phyloP scores from a whole-genome alignment of 2,797 vertebrate genomes.

The Crenuchus spilurus region DNA sequence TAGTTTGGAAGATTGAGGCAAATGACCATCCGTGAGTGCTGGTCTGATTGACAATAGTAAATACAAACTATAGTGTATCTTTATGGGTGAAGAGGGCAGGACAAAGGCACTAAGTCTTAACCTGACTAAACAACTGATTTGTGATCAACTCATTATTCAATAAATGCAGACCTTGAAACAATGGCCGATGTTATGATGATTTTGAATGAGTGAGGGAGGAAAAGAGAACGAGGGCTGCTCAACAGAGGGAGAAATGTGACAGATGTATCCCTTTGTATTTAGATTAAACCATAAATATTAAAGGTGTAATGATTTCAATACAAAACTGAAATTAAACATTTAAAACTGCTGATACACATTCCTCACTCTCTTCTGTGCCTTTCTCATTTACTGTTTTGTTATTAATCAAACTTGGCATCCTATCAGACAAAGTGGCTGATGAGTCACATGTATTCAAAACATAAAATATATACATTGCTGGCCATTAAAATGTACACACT shows the following conservation, averaged over 20 bases:
- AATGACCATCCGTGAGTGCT: conserved; percentile 16
- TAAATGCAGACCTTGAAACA: not conserved
- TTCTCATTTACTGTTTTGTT: too few relatives aligned
- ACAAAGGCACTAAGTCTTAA: conserved; percentile 67
- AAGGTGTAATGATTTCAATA: too few relatives aligned
- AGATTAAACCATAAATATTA: not conserved
- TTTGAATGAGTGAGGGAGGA: not conserved
- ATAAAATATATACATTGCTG: too few relatives aligned
- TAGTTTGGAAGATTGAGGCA: not conserved
- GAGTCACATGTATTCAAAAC: too few relatives aligned
- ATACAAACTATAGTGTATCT: conserved; percentile 28
- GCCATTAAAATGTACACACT: too few relatives aligned
- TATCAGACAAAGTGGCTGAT: too few relatives aligned
- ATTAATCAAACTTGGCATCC: too few relatives aligned
- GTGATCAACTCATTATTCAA: not conserved
- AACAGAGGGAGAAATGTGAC: not conserved
- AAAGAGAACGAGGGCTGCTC: not conserved
- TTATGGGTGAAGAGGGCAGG: conserved; percentile 23
- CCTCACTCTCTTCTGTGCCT: too few relatives aligned
- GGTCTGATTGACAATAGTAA: conserved; percentile 36
- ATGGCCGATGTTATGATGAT: not conserved
- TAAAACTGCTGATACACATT: too few relatives aligned
- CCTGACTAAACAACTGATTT: too few relatives aligned
- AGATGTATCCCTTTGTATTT: not conserved
- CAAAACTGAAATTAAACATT: too few relatives aligned